A percentile compares a stretch with the other conserved stretches of the same genome.
Evolutionary conservation across 2,888 invertebrate species (phyloP).

Genomic region (Osedax frankpressi): DNA sequence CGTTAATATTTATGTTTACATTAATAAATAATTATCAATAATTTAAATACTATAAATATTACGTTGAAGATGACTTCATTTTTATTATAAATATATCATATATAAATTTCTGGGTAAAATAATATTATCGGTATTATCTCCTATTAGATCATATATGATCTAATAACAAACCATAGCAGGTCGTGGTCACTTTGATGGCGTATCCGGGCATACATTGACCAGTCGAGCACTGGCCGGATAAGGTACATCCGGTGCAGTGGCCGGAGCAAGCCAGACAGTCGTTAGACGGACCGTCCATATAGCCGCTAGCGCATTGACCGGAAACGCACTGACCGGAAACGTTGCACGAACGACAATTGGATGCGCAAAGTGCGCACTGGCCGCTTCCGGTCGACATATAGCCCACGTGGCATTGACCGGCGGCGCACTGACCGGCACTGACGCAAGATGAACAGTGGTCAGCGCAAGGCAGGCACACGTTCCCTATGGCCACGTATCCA

Average conservation of each 20-base stretch:
- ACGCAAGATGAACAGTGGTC: background rate
- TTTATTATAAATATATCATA: no score
- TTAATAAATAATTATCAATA: no score
- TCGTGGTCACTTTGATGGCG: background rate
- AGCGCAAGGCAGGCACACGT: background rate
- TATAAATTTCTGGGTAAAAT: no score
- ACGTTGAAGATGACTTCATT: no score
- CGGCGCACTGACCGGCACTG: background rate
- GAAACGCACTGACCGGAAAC: background rate
- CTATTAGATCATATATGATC: no score
- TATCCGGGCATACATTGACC: constrained; percentile 2
- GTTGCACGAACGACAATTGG: background rate
- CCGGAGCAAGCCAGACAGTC: background rate
- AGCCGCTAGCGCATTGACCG: background rate
- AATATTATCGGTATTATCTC: no score
- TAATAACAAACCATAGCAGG: background rate
- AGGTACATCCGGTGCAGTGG: background rate
- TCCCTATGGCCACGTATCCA: background rate
- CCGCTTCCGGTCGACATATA: background rate
- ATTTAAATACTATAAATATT: background rate
- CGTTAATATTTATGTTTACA: no score
- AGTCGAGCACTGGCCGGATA: background rate
- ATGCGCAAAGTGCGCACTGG: background rate
- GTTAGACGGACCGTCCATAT: background rate
- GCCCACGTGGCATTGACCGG: background rate